These are phyloP conservation scores for Drosophila villosipedis DNA, from an alignment of 2,888 invertebrate genomes.

Conservation along the genomic window DNA sequence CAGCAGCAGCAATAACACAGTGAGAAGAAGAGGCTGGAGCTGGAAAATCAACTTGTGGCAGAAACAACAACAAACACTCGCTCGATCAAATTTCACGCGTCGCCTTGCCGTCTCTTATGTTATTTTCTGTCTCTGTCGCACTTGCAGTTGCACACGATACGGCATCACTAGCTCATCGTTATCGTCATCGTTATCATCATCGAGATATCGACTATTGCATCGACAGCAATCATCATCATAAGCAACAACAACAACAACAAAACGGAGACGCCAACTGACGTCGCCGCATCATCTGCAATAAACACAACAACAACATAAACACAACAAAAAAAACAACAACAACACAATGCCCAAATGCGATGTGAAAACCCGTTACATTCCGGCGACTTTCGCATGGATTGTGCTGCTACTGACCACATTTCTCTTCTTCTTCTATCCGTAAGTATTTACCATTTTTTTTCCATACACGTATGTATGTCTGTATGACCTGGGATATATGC, in stretches of 20 bases:
- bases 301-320: constrained; percentile 17
- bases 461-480: not conserved
- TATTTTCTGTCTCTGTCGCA: constrained; percentile 37
- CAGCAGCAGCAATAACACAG: constrained; percentile 23
- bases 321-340: constrained; percentile 24
- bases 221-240: constrained; percentile 19
- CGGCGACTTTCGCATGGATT: constrained; percentile 99
- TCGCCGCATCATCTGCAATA: constrained; percentile 25
- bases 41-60: constrained; percentile 37
- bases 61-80: constrained; percentile 28
- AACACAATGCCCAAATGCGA: constrained; percentile 96
- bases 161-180: constrained; percentile 44
- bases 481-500: not conserved
- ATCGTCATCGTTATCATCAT: constrained; percentile 33
- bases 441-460: constrained; percentile 87
- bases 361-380: constrained; percentile 98
- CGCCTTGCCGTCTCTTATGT: constrained; percentile 60
- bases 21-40: constrained; percentile 39
- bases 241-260: constrained; percentile 13
- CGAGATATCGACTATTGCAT: constrained; percentile 35
- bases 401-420: constrained; percentile 96
- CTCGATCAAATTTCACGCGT: constrained; percentile 60
- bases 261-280: constrained; percentile 32
- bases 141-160: constrained; percentile 44
- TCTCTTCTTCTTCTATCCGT: constrained; percentile 99